phyloP scores from a whole-genome alignment of 2,888 invertebrate species.

The Plagodis pulveraria region DNA sequence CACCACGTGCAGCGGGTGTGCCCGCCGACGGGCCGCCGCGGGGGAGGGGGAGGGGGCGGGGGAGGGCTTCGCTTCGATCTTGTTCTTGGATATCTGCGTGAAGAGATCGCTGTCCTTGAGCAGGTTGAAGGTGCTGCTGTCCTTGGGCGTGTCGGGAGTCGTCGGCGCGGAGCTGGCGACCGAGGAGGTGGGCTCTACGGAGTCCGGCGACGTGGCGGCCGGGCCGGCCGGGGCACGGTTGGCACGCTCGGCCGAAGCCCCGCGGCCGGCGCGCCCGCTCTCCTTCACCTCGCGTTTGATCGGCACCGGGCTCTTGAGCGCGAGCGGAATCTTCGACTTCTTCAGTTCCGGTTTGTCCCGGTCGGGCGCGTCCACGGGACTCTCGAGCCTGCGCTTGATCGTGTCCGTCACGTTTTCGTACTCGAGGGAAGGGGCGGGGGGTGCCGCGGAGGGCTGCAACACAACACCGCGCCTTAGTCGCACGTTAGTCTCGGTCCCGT shows the following conservation, averaged over 20 bases:
- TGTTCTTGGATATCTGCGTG: constrained; percentile 87
- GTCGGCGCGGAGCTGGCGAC: constrained; percentile 19
- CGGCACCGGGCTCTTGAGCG: constrained; percentile 71
- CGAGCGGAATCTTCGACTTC: constrained; percentile 75
- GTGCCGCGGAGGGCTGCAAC: constrained; percentile 57
- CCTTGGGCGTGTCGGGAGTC: constrained; percentile 41
- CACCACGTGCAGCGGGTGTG: constrained; percentile 83
- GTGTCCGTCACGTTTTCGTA: constrained; percentile 87
- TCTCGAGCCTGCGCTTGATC: constrained; percentile 85
- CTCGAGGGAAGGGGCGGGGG: constrained; percentile 51
- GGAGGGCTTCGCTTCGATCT: constrained; percentile 44
- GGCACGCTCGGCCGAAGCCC: constrained; percentile 58
- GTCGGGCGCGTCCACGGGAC: constrained; percentile 72
- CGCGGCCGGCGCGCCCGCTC: constrained; percentile 57
- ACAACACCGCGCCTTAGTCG: constrained; percentile 44
- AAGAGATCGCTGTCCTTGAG: constrained; percentile 88
- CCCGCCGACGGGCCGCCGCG: background rate
- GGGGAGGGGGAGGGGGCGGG: constrained; percentile 1
- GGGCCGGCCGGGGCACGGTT: constrained; percentile 26
- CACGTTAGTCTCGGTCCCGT: background rate
- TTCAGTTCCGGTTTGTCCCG: constrained; percentile 67
- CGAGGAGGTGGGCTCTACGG: constrained; percentile 36
- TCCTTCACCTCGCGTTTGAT: constrained; percentile 61
- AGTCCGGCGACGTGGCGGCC: constrained; percentile 44
- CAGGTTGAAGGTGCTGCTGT: constrained; percentile 86